Evolutionary conservation across 2,113 vertebrate species (phyloP), one percentile per base, ranked within the genome.

Genomic region (Macroglossus sobrinus): DNA sequence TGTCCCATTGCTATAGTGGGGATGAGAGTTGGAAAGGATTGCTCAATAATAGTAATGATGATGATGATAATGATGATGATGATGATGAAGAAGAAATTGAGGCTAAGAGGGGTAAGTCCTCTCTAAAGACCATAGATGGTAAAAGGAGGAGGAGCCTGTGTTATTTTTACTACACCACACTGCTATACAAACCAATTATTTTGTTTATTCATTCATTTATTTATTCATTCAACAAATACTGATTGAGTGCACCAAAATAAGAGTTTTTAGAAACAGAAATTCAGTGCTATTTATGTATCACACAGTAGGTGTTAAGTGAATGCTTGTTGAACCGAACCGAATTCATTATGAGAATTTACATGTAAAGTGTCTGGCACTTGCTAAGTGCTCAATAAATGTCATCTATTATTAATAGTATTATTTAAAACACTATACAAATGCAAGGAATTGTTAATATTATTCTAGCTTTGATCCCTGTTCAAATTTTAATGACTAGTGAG

Each of bases 401-500:
- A 96, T 97, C 85, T 95, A 91, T 97, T 96, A 97, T 97, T 97
- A 96, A 97, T 93, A 95, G 47, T 33, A 68, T 91, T 89, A 89
- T 97, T 63, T 96, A 95, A 97, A 96, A 85, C 55, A 92, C 55
- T 91, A 63, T 91, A 96, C 61, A 96, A 94, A 97, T 91, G 55
- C 26, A 78, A 96, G 18, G 30, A 89, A 93, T 95, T 96, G 84
- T 95, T 96, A 95, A 97, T 97, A 95, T 94, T 93, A 91, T 93
- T 93, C 93, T 95, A 95, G 80, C 90, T 97, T 97, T 97, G 93
- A 97, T 97, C 43, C 63, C 18, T 98, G 71, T 95, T 97, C 89
- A 96, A 96, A 96, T 91, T 94, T 97, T 98, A 97, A 96, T 97
- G 81, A 96, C 91, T 96, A 91, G 61, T 94, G 85, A 97, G 78